phyloP scores from a whole-genome alignment of 2,888 invertebrate species.

The Tanytarsus gracilentus region DNA sequence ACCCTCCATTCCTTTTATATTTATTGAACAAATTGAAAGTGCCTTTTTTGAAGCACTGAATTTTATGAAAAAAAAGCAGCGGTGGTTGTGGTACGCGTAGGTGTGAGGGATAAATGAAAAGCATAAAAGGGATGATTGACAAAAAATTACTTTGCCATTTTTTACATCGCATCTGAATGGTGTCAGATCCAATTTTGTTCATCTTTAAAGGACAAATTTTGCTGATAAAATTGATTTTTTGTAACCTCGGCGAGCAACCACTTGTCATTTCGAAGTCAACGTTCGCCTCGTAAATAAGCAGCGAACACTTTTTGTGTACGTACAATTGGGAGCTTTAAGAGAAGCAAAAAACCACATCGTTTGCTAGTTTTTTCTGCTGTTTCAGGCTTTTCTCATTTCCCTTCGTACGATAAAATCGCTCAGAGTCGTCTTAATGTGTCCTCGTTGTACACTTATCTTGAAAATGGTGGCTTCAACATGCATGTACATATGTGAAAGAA shows the following conservation, averaged over 20 bases:
- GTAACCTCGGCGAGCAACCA: too few species aligned
- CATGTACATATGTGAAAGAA: background rate
- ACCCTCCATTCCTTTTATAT: background rate
- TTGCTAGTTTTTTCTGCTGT: background rate
- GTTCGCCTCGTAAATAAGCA: too few species aligned
- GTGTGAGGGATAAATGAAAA: background rate
- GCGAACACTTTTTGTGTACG: too few species aligned
- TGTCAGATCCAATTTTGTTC: too few species aligned
- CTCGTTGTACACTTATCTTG: conserved; percentile 4
- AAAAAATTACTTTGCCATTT: background rate
- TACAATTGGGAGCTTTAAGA: background rate
- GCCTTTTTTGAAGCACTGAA: background rate
- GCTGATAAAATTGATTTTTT: too few species aligned
- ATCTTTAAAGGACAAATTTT: too few species aligned
- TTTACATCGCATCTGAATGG: too few species aligned
- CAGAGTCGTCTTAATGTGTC: conserved; percentile 1
- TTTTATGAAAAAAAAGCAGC: background rate
- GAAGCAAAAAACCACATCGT: background rate
- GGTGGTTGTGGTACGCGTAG: background rate
- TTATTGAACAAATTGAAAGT: conserved; percentile 14
- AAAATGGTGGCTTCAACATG: background rate
- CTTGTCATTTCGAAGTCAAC: too few species aligned
- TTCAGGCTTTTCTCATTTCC: background rate
- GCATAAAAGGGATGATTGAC: background rate
- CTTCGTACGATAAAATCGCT: conserved; percentile 2